Percentiles rank a stretch among this genome's conserved stretches.
phyloP scores from a whole-genome alignment of 2,797 vertebrate genomes.

The Paratrypauchen microcephalus region DNA sequence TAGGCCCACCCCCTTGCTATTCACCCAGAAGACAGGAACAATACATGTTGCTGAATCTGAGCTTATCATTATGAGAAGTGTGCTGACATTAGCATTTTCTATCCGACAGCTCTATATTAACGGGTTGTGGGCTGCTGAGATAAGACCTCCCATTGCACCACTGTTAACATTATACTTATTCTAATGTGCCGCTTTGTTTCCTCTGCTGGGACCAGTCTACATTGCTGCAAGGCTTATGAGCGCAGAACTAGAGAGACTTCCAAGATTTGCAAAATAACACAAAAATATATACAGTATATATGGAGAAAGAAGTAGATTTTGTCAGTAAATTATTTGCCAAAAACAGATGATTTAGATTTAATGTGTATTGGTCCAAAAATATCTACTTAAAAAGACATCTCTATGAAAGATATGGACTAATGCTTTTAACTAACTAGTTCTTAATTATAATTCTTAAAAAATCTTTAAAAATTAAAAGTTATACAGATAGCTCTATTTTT shows the following conservation, averaged over 20 bases:
- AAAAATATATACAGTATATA: background rate
- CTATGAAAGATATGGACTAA: too few relatives aligned
- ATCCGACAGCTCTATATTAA: conserved; percentile 19
- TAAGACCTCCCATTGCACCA: conserved; percentile 28
- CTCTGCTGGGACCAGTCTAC: conserved; percentile 14
- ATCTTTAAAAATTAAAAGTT: too few relatives aligned
- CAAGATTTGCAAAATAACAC: background rate
- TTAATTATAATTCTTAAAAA: too few relatives aligned
- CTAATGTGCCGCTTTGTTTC: conserved; percentile 24
- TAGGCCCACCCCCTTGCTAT: background rate
- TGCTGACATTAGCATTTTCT: conserved; percentile 27
- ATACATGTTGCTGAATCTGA: conserved; percentile 3
- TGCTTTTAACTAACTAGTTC: too few relatives aligned
- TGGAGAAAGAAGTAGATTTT: background rate
- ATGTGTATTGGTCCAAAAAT: background rate
- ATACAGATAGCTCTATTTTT: too few relatives aligned
- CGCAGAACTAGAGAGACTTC: conserved; percentile 1
- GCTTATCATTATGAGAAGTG: conserved; percentile 21
- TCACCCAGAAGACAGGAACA: conserved; percentile 11
- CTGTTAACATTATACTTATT: conserved; percentile 11
- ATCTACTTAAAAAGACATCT: too few relatives aligned
- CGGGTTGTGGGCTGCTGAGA: conserved; percentile 36
- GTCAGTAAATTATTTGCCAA: background rate
- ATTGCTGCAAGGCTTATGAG: conserved; percentile 13
- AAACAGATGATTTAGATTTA: background rate